These are phyloP conservation scores for Galagoides demidoff DNA, from an alignment of 2,797 vertebrate species.

Conservation along the genomic window DNA sequence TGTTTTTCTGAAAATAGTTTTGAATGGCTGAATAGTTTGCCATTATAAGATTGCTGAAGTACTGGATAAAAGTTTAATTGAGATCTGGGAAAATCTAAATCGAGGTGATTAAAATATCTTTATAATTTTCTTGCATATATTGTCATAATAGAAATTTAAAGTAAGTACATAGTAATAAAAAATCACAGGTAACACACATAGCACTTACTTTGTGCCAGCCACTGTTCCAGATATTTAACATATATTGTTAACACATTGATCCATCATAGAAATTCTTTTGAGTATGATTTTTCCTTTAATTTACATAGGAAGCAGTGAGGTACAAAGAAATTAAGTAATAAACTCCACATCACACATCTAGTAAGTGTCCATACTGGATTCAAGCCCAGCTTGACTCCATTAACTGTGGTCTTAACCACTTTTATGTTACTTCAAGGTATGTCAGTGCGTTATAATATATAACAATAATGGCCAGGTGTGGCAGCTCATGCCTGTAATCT, in stretches of 20 bases:
- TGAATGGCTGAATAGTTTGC: background rate
- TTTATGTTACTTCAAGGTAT: background rate
- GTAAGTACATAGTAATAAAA: background rate
- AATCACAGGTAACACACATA: background rate
- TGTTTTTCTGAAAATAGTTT: slow-evolving; percentile 53
- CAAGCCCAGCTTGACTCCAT: background rate
- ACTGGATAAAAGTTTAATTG: background rate
- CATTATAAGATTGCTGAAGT: background rate
- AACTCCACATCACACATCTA: background rate
- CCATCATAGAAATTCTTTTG: background rate
- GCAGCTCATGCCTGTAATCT: too few relatives aligned
- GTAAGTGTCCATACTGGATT: background rate
- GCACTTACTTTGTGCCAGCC: background rate
- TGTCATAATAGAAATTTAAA: background rate
- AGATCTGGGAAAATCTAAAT: slow-evolving; percentile 37
- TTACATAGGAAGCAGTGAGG: slow-evolving; percentile 12
- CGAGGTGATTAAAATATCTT: slow-evolving; percentile 32
- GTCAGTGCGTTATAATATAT: background rate
- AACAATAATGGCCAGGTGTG: background rate
- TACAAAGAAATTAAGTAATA: background rate
- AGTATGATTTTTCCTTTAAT: background rate
- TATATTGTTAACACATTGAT: background rate
- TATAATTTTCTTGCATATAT: slow-evolving; percentile 2
- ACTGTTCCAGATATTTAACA: background rate
- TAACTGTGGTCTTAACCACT: background rate